Evolutionary conservation across 2,113 vertebrate genomes (phyloP), one percentile per base, ranked within the genome.

Genomic region (Ariopsis seemanni): DNA sequence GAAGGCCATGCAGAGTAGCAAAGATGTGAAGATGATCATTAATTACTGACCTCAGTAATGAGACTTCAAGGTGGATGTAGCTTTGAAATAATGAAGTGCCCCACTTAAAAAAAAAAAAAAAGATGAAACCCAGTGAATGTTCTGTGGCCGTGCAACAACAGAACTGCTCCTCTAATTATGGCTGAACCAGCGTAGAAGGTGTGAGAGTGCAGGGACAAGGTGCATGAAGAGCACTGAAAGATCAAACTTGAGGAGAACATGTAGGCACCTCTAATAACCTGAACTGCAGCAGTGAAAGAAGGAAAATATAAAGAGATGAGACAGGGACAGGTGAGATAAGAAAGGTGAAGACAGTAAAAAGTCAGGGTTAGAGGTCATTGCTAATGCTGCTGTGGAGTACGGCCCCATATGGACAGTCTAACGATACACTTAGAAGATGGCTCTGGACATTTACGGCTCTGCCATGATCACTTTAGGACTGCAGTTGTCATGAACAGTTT

Each of bases 231-330:
- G 62, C 10, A 27, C 18, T 78, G 80, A 55, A 42, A 71, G 71
- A 77, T 18, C 65, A 82, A 67, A 53, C 71, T 53, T 63, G 42
- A 69, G 88, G 65, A 18, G 72, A 63, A 69, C 27, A 71, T 25
- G n/a, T n/a, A 85, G 5, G 48, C 79, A 92, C 88, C 89, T 89
- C 88, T 92, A 94, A 93, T 93, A 90, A 93, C 90, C 88, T 58
- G 90, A 85, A 92, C 80, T 87, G 86, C 81, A 85, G 88, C 83
- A 78, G 71, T 83, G 90, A 86, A 82, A 89, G 82, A 88, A 50
- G 67, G 17, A 53, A n/a, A 42, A n/a, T 18, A 50, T 50, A 67
- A 71, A 48, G 17, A 65, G 18, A 87, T 65, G 63, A 42, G 20
- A 7, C 82, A 83, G 2, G 25, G 14, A 71, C 7, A 22, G 4